Evolutionary conservation across 1,140 invertebrate species (phyloP).

Genomic region (Semibalanus balanoides): DNA sequence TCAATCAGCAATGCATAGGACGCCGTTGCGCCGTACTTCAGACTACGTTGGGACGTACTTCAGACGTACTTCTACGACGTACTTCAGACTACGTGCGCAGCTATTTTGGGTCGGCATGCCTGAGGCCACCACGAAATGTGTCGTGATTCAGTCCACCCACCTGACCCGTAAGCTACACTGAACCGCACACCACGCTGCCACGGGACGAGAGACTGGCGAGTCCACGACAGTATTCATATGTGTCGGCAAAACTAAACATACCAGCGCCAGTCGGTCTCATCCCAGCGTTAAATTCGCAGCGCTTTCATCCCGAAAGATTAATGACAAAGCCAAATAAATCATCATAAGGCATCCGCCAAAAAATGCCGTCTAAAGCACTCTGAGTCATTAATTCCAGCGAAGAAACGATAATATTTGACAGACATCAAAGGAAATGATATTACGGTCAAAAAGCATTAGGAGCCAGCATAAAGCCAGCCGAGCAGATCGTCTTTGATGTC

Average conservation of each 20-base stretch:
- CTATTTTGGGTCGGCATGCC: too few relatives aligned
- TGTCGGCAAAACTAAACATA: not conserved
- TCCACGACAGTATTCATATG: not conserved
- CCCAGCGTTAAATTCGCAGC: not conserved
- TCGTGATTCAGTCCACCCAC: too few relatives aligned
- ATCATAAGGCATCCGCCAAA: constrained; percentile 1
- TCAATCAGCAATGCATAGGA: too few relatives aligned
- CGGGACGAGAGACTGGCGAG: not conserved
- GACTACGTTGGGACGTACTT: too few relatives aligned
- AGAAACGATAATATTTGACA: constrained; percentile 2
- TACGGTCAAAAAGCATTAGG: not conserved
- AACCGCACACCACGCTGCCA: not conserved
- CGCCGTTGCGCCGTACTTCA: too few relatives aligned
- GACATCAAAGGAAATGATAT: constrained; percentile 1
- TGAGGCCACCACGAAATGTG: too few relatives aligned
- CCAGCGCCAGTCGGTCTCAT: not conserved
- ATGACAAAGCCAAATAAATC: constrained; percentile 2
- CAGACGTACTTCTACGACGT: too few relatives aligned
- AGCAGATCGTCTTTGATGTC: not conserved
- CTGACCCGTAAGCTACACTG: too few relatives aligned
- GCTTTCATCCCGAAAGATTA: not conserved
- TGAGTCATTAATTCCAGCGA: not conserved
- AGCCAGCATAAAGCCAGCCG: not conserved
- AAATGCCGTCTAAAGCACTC: constrained; percentile 1
- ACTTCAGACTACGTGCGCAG: too few relatives aligned